Conservation (phyloP, 2,797 vertebrate genomes). For the Eulemur rubriventer region DNA sequence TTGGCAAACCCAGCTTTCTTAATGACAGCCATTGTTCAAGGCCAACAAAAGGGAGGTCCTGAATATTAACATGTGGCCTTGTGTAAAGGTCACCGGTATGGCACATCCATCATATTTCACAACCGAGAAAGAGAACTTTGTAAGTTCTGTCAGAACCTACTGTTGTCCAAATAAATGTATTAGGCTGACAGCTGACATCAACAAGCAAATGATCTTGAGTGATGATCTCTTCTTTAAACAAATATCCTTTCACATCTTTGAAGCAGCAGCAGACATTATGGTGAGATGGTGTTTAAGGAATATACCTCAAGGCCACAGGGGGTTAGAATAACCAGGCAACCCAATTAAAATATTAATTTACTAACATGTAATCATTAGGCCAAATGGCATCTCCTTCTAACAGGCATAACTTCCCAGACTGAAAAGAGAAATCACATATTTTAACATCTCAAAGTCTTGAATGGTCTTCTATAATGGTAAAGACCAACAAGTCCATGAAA, state of each 20-base stretch:
- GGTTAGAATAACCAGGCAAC: slow-evolving; percentile 73
- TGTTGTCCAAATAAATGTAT: slow-evolving; percentile 79
- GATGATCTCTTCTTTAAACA: slow-evolving; percentile 60
- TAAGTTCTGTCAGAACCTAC: slow-evolving; percentile 84
- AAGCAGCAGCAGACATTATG: slow-evolving; percentile 56
- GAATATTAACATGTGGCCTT: slow-evolving; percentile 87
- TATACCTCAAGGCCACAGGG: slow-evolving; percentile 62
- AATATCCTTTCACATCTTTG: slow-evolving; percentile 68
- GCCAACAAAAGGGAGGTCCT: slow-evolving; percentile 88
- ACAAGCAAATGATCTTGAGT: slow-evolving; percentile 68
- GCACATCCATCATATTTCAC: slow-evolving; percentile 90
- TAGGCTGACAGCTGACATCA: slow-evolving; percentile 77
- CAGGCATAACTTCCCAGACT: slow-evolving; percentile 38
- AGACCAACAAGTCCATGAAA: background rate
- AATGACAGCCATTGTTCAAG: slow-evolving; percentile 88
- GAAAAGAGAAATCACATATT: slow-evolving; percentile 29
- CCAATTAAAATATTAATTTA: slow-evolving; percentile 81
- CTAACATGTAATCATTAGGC: slow-evolving; percentile 79
- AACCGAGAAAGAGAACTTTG: slow-evolving; percentile 81
- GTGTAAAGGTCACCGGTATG: slow-evolving; percentile 86
- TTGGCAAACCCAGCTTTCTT: slow-evolving; percentile 86
- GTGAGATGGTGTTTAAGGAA: slow-evolving; percentile 61
- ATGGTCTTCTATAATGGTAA: background rate
- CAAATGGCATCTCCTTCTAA: slow-evolving; percentile 62
- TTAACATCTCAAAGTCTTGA: background rate